Conservation (phyloP, 2,113 vertebrate species). For the Leuciscus idus region DNA sequence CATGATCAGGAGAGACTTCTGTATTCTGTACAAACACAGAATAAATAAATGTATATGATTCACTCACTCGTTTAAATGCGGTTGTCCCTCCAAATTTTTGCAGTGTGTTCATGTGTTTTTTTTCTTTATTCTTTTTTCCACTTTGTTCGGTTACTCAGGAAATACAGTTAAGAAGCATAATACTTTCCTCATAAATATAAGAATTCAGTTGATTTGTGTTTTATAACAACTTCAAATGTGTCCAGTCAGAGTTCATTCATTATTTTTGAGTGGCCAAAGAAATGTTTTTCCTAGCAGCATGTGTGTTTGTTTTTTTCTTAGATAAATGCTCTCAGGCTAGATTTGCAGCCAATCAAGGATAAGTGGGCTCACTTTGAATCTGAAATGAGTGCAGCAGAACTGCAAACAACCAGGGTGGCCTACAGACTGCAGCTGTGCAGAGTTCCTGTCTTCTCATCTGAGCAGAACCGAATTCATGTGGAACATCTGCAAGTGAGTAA, state of each 20-base stretch:
- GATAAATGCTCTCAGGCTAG: conserved; percentile 68
- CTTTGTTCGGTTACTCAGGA: neutral
- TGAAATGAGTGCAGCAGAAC: conserved; percentile 70
- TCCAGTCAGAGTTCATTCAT: neutral
- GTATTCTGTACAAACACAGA: neutral
- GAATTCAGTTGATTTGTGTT: neutral
- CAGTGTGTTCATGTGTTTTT: neutral
- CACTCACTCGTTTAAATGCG: neutral
- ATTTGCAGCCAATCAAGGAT: conserved; percentile 64
- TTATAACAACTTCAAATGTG: neutral
- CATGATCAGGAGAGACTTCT: no score
- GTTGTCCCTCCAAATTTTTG: neutral
- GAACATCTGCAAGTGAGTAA: conserved; percentile 83
- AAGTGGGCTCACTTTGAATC: conserved; percentile 78
- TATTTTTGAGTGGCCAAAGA: neutral
- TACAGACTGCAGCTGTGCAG: conserved; percentile 75
- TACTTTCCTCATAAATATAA: neutral
- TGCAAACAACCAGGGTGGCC: conserved; percentile 68
- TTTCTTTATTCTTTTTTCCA: neutral
- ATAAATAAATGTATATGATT: neutral
- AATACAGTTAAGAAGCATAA: neutral
- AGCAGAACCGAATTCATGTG: conserved; percentile 73
- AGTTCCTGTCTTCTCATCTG: conserved; percentile 70
- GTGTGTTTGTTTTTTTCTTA: conserved; percentile 52
- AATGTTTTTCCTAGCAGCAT: neutral